Conservation (phyloP, 1,140 invertebrate genomes). For the Varroa destructor region DNA sequence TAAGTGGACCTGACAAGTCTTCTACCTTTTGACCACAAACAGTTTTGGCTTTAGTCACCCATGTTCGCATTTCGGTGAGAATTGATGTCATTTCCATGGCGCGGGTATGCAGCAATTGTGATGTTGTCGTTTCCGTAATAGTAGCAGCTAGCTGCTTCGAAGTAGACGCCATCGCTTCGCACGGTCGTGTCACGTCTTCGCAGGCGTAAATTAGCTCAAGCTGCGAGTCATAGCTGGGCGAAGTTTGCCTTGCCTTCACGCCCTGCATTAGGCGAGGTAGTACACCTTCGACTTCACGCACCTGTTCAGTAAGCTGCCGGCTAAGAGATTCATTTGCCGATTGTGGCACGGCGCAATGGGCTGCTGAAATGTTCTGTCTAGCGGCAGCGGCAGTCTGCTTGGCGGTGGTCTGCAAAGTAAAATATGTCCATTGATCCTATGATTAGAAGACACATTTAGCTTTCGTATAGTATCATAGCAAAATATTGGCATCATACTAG, state of each 20-base stretch:
- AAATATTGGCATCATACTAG: no score
- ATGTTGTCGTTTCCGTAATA: conserved; percentile 18
- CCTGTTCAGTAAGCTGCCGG: conserved; percentile 53
- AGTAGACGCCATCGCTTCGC: conserved; percentile 39
- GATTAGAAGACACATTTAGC: not conserved
- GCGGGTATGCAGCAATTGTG: conserved; percentile 13
- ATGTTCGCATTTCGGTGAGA: conserved; percentile 12
- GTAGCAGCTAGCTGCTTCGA: conserved; percentile 36
- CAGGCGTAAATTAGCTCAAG: conserved; percentile 69
- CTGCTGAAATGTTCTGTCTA: conserved; percentile 73
- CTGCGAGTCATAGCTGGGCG: conserved; percentile 43
- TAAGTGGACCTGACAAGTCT: conserved; percentile 37
- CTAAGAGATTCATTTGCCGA: conserved; percentile 55
- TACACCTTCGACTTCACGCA: conserved; percentile 52
- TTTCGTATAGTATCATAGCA: no score
- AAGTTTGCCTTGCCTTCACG: conserved; percentile 57
- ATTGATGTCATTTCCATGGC: conserved; percentile 22
- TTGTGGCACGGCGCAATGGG: conserved; percentile 52
- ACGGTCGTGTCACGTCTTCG: conserved; percentile 64
- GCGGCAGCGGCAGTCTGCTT: conserved; percentile 73
- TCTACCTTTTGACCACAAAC: conserved; percentile 35
- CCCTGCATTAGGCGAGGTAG: conserved; percentile 68
- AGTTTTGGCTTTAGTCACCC: conserved; percentile 4
- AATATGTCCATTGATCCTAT: not conserved
- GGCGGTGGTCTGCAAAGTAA: conserved; percentile 49